Conservation (phyloP, 2,888 invertebrate species). For the Stramonita haemastoma region DNA sequence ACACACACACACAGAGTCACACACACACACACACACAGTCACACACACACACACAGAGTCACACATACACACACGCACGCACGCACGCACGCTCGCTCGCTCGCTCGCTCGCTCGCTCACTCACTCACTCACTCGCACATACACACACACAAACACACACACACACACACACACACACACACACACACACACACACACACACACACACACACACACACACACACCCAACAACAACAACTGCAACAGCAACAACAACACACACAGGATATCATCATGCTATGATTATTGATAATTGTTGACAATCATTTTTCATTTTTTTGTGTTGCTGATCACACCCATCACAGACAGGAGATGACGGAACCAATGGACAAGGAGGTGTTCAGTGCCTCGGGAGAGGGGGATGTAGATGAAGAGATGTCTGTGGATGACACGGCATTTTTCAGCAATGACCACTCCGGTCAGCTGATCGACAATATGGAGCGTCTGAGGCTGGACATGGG, state of each 20-base stretch:
- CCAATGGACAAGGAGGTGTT: background rate
- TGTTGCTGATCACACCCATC: background rate
- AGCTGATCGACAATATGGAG: slow-evolving; percentile 68
- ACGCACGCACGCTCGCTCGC: background rate
- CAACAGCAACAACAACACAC: no score
- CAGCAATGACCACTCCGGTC: slow-evolving; percentile 65
- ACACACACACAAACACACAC: background rate
- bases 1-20: background rate
- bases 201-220: background rate
- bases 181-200: slow-evolving; percentile 22
- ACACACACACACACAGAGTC: background rate
- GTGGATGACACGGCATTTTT: slow-evolving; percentile 48
- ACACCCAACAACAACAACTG: background rate
- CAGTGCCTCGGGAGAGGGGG: slow-evolving; percentile 21
- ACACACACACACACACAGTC: background rate
- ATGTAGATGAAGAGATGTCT: slow-evolving; percentile 6
- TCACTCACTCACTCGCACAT: background rate
- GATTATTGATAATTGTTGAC: background rate
- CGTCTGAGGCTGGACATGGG: slow-evolving; percentile 63
- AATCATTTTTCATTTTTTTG: background rate
- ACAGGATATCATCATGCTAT: no score
- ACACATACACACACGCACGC: background rate
- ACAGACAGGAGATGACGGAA: background rate
- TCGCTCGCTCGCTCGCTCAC: background rate
- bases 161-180: slow-evolving; percentile 11